Percentiles rank a stretch among this genome's conserved stretches.
phyloP scores from a whole-genome alignment of 2,113 vertebrate genomes.

The Puffinus mauretanicus region DNA sequence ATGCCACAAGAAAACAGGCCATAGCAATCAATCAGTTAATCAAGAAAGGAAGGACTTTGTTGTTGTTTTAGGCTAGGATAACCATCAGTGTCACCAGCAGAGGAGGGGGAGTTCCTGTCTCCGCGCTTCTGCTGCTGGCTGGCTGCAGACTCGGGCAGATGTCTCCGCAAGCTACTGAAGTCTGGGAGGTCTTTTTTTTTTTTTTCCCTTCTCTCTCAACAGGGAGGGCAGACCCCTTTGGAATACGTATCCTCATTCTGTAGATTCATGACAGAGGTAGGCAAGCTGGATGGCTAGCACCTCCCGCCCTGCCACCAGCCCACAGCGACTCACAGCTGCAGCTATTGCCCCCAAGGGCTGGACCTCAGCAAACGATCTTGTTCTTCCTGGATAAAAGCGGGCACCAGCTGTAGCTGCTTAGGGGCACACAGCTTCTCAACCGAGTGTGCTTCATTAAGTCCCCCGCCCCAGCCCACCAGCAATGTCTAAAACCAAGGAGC shows the following conservation, averaged over 20 bases:
- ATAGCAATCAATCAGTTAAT: background rate
- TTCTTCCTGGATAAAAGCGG: background rate
- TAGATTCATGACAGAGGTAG: background rate
- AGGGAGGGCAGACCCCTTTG: background rate
- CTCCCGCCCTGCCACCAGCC: background rate
- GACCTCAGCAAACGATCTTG: background rate
- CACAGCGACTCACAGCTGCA: background rate
- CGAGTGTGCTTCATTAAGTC: fast-evolving
- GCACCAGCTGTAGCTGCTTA: background rate
- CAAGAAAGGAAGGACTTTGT: background rate
- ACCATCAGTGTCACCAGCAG: background rate
- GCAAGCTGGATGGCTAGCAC: too few relatives aligned
- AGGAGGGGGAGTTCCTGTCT: background rate
- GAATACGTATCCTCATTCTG: background rate
- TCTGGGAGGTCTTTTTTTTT: background rate
- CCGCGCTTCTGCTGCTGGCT: background rate
- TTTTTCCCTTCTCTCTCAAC: background rate
- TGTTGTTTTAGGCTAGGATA: background rate
- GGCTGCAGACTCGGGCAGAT: background rate
- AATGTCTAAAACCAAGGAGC: background rate
- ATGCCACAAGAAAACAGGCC: background rate
- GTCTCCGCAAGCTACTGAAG: background rate
- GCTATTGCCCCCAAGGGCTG: background rate
- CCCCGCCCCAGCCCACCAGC: background rate
- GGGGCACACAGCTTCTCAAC: background rate